Evolutionary conservation across 92 coral and sea anemone genomes (phyloP), one percentile per base, ranked within the genome.

Genomic region (Porites evermanni): DNA sequence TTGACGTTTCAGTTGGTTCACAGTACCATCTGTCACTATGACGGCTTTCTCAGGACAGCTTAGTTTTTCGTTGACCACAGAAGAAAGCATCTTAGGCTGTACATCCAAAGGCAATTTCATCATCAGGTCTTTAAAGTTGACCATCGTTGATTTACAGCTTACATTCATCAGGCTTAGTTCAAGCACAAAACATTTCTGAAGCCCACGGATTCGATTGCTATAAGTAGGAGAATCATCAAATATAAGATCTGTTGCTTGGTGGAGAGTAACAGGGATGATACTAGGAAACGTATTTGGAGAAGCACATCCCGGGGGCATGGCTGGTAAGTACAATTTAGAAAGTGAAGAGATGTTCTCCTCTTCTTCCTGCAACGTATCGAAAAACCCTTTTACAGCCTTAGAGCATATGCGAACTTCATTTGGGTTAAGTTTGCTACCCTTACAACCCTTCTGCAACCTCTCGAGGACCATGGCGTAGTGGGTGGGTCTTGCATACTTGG

Each of bases 161-260:
- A 78, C 68, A 1, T 64, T 18, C 58, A 64, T 63, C 56, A 79
- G 81, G 18, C 47, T 17, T 0, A 87, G 88, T 5, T 91, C 91
- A 50, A 90, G 90, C 1, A 90, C 74, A 71, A 84, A 63, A 23
- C 71, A 50, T 10, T 47, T 51, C 7, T 84, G 64, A 38, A 93
- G 71, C 13, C 53, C 67, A 0, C 50, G n/a, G 23, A 93, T 53
- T 17, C 96, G 86, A 10, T 78, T 90, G 69, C 77, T 81, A 50
- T 87, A 90, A 24, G 81, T 84, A 1, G 96, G 94, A 0, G 88
- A 88, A 80, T 93, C 90, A 52, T 84, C 75, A 75, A 87, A 90
- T 23, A 93, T 32, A 16, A 91, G 68, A 23, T 88, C 80, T 11
- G 85, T 75, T 1, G 96, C 88, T 64, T 68, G 59, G 50, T 75